Base-by-base conservation (phyloP, 2,888 invertebrate genomes). In the Lithophane leautieri region DNA sequence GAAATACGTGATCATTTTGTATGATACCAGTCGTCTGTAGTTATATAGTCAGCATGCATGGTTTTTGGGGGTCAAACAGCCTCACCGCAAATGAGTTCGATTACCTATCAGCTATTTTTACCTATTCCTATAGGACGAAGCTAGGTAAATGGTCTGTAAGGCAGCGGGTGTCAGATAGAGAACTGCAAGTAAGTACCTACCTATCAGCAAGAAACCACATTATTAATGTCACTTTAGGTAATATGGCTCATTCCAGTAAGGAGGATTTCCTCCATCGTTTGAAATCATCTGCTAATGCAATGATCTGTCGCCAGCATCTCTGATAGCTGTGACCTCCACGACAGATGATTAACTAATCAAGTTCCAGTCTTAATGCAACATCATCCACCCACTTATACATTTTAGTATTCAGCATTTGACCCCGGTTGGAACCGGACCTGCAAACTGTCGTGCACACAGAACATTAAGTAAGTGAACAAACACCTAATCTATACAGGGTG, bases 201-300 rank as follows among this genome's bases (percentile, higher is more conserved):
- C 6, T 47, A 22, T 19, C 16, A 60, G 14, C 66, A 67, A 78
- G 56, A 50, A 28, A 70, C 63, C 71, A 52, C 62, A 68, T 62
- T 80, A 83, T 34, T 34, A 67, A 70, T 60, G 56, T 56, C 79
- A 85, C 81, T 86, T 86, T 83, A 65, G 79, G 78, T 83, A 88
- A 87, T 86, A 81, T 79, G 19, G 62, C 76, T 85, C 76, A 85
- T 92, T 92, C 83, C 83, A 81, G 90, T 93, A 92, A 94, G 81
- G 52, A 94, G 94, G 94, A 94, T 92, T 89, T 94, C 94, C 94
- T 92, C 82, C 74, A 90, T 89, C 85, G 79, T 78, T 61, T 67
- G 75, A 81, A 84, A 86, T 83, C 81, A 79, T 81, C 79, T 75
- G 75, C 77, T 85, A 79, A 81, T 79, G 81, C 71, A 62, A 81